Base-by-base conservation (phyloP, 2,888 invertebrate genomes). In the Petrolisthes manimaculis region DNA sequence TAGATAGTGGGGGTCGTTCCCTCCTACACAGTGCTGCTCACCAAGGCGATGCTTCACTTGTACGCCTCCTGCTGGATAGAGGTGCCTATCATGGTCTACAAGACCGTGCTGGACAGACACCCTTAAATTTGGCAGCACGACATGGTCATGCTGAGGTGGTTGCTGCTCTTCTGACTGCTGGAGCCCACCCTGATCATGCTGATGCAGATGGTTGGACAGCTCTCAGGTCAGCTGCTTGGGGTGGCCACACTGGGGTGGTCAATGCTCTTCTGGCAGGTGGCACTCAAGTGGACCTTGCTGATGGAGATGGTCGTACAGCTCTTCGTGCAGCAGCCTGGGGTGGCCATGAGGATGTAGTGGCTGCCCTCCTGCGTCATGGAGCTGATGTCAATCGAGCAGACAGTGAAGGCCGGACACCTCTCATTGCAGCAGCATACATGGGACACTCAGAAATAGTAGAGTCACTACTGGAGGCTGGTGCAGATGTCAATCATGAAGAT, bases 161-260 rank as follows among this genome's bases (percentile, higher is more conserved):
- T 96, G 96, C 0, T 96, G 96, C 91, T 94, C 92, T 95, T 86
- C 92, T 95, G 86, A 94, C 94, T 89, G 94, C 95, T 14, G 95
- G 95, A 24, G 95, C 96, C 3, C 95, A 95, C 92, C 95, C 95
- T 0, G 96, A 96, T 93, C 96, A 96, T 92, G 95, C 96, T 8
- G 96, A 96, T 93, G 94, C 95, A 83, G 97, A 97, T 92, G 97
- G 97, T 61, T 97, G 97, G 98, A 97, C 97, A 61, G 96, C 97
- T 18, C 94, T 97, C 80, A 94, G 98, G 86, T 97, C 98, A 4
- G 97, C 98, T 37, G 97, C 98, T 14, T 98, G 98, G 98, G 98
- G 97, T 81, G 98, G 98, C 0, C 98, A 98, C 92, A 96, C 96
- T 0, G 93, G 92, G 55, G 92, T 93, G 14, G 93, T 93, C 54